phyloP scores from a whole-genome alignment of 2,797 vertebrate genomes.

The Eleutherodactylus coqui region DNA sequence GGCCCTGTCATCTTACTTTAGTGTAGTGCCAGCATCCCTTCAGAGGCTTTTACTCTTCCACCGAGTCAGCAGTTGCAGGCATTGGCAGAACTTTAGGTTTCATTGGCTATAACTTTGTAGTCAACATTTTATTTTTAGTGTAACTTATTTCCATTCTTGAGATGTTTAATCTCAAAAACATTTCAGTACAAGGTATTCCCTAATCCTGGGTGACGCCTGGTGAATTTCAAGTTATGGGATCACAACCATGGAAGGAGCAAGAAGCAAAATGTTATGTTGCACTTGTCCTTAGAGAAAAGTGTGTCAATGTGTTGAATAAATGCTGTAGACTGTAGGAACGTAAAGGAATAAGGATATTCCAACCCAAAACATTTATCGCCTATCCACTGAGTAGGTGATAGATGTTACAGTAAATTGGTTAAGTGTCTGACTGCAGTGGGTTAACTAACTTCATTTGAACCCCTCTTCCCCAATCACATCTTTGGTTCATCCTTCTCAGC shows the following conservation, averaged over 20 bases:
- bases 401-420: too few relatives aligned
- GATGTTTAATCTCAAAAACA: too few relatives aligned
- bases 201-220: not conserved
- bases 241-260: not conserved
- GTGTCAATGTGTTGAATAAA: too few relatives aligned
- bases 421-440: too few relatives aligned
- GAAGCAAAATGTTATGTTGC: not conserved
- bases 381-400: too few relatives aligned
- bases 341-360: too few relatives aligned
- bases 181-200: not conserved
- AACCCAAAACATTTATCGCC: too few relatives aligned
- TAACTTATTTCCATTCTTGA: too few relatives aligned
- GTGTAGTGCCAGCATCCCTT: not conserved
- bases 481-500: too few relatives aligned
- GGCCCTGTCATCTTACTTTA: not conserved
- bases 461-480: too few relatives aligned
- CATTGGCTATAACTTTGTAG: not conserved
- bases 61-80: constrained; percentile 3
- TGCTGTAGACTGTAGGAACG: too few relatives aligned
- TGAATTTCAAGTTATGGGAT: not conserved
- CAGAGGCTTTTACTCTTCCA: not conserved
- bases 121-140: not conserved
- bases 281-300: not conserved
- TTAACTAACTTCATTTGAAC: too few relatives aligned
- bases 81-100: not conserved